phyloP scores from a whole-genome alignment of 2,113 vertebrate genomes.

The Tragelaphus buxtoni region DNA sequence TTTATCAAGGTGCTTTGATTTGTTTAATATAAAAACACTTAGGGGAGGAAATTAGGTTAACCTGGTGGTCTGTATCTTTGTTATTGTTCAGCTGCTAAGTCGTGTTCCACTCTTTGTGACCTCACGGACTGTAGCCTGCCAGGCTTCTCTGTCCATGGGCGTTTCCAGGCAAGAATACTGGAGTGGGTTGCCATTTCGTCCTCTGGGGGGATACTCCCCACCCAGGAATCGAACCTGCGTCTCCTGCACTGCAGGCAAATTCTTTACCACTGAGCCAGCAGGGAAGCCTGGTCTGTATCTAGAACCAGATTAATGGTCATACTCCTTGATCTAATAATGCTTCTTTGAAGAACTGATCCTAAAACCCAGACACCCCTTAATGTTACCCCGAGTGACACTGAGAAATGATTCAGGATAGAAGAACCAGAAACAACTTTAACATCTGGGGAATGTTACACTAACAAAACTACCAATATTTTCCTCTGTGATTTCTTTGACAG shows the following conservation, averaged over 20 bases:
- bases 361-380: neutral
- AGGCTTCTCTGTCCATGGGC: neutral
- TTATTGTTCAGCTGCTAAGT: neutral
- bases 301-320: neutral
- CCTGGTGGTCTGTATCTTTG: neutral
- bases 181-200: neutral
- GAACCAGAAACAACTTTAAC: constrained; percentile 20
- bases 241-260: neutral
- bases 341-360: neutral
- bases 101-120: neutral
- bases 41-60: neutral
- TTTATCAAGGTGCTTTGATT: neutral
- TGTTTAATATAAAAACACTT: neutral
- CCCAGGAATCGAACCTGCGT: neutral
- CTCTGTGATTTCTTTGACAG: neutral
- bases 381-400: neutral
- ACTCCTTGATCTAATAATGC: neutral
- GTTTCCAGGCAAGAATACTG: neutral
- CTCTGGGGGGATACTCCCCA: neutral
- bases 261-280: neutral
- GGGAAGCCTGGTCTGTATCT: neutral
- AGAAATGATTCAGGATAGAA: neutral
- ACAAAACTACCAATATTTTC: constrained; percentile 24
- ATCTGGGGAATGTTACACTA: neutral
- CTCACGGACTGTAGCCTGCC: neutral